phyloP scores from a whole-genome alignment of 2,888 invertebrate species.

The Cenopis cana region DNA sequence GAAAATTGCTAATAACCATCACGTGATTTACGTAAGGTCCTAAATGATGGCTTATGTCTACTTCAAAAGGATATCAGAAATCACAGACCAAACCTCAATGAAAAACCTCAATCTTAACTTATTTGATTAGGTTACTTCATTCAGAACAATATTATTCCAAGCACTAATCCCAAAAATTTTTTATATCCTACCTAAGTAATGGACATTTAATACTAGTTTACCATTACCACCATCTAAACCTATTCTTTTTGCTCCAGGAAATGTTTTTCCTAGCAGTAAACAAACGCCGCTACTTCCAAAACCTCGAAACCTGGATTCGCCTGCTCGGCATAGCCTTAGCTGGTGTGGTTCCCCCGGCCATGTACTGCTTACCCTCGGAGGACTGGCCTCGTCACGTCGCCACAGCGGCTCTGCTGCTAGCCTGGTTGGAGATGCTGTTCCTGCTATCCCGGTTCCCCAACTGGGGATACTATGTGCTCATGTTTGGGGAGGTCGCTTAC shows the following conservation, averaged over 20 bases:
- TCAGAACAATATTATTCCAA: too few relatives aligned
- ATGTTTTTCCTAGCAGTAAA: conserved; percentile 79
- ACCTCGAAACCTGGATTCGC: conserved; percentile 85
- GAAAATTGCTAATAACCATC: too few relatives aligned
- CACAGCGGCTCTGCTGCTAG: conserved; percentile 79
- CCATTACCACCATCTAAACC: too few relatives aligned
- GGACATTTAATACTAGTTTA: too few relatives aligned
- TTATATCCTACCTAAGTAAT: too few relatives aligned
- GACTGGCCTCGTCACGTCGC: conserved; percentile 82
- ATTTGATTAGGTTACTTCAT: too few relatives aligned
- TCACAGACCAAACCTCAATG: too few relatives aligned
- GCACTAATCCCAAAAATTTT: too few relatives aligned
- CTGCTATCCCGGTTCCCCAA: conserved; percentile 83
- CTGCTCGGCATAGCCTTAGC: conserved; percentile 77
- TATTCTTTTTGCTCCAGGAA: conserved; percentile 69
- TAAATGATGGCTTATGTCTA: too few relatives aligned
- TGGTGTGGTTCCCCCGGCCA: conserved; percentile 70
- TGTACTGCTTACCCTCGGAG: conserved; percentile 54
- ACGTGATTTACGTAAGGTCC: too few relatives aligned
- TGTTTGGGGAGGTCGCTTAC: conserved; percentile 85
- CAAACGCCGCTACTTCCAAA: conserved; percentile 78
- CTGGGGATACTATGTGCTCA: conserved; percentile 85
- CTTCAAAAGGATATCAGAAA: too few relatives aligned
- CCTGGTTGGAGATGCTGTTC: conserved; percentile 86
- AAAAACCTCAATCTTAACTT: too few relatives aligned